Percentiles rank a stretch among this genome's conserved stretches.
Conservation (phyloP, 2,797 vertebrate species). For the Sebastes itinus region DNA sequence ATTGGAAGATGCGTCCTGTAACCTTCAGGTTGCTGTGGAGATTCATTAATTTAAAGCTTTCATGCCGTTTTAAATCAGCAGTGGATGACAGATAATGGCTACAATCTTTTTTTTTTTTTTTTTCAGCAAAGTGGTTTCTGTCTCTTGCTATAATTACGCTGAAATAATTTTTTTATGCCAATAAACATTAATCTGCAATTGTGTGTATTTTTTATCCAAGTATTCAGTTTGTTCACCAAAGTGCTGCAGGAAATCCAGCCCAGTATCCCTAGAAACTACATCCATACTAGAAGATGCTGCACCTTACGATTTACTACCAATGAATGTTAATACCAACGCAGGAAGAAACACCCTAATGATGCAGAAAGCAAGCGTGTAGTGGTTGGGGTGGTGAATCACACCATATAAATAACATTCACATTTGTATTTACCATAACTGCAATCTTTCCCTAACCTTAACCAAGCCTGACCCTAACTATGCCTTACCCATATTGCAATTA, state of each 20-base stretch:
- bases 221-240: not conserved
- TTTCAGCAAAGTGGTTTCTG: not conserved
- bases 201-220: not conserved
- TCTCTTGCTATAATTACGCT: not conserved
- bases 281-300: not conserved
- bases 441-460: not conserved
- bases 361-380: not conserved
- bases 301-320: not conserved
- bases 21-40: not conserved
- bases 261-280: not conserved
- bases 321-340: not conserved
- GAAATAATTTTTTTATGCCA: not conserved
- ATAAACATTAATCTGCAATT: not conserved
- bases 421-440: not conserved
- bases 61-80: not conserved
- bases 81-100: not conserved
- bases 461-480: not conserved
- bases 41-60: not conserved
- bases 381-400: not conserved
- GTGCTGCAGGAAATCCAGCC: not conserved
- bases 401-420: not conserved
- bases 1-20: not conserved
- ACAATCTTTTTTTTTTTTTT: not conserved
- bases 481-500: not conserved
- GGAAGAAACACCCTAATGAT: not conserved